Conservation (phyloP, 2,888 invertebrate species). For the Zygaena filipendulae region DNA sequence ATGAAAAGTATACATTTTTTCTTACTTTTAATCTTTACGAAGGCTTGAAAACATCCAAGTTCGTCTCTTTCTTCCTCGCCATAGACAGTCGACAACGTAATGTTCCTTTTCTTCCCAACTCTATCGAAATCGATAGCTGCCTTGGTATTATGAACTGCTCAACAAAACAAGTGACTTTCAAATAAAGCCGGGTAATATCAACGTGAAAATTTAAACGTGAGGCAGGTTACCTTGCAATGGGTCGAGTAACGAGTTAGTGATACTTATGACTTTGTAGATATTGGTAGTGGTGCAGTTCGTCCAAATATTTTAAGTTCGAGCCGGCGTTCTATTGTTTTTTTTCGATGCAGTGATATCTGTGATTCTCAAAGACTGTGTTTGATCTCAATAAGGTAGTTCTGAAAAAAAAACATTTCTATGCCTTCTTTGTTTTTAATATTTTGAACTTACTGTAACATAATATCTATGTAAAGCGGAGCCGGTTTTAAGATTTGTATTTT, state of each 20-base stretch:
- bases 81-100: constrained; percentile 32
- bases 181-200: constrained; percentile 31
- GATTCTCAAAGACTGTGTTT: constrained; percentile 22
- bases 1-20: too few species aligned
- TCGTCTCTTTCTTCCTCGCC: constrained; percentile 45
- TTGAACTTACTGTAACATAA: constrained; percentile 15
- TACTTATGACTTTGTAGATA: constrained; percentile 33
- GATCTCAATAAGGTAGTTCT: neutral
- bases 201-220: constrained; percentile 54
- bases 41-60: constrained; percentile 35
- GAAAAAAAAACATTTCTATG: too few species aligned
- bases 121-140: constrained; percentile 16
- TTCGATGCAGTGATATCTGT: constrained; percentile 45
- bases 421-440: constrained; percentile 14
- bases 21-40: constrained; percentile 26
- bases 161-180: too few species aligned
- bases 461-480: constrained; percentile 24
- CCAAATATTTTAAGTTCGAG: too few species aligned
- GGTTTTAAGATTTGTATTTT: constrained; percentile 28
- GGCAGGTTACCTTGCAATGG: constrained; percentile 33
- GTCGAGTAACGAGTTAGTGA: constrained; percentile 33
- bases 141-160: too few species aligned
- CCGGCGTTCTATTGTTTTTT: too few species aligned
- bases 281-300: constrained; percentile 24
- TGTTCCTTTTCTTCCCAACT: constrained; percentile 30